Evolutionary conservation across 2,113 vertebrate genomes (phyloP), one percentile per base, ranked within the genome.

Genomic region (Meles meles): DNA sequence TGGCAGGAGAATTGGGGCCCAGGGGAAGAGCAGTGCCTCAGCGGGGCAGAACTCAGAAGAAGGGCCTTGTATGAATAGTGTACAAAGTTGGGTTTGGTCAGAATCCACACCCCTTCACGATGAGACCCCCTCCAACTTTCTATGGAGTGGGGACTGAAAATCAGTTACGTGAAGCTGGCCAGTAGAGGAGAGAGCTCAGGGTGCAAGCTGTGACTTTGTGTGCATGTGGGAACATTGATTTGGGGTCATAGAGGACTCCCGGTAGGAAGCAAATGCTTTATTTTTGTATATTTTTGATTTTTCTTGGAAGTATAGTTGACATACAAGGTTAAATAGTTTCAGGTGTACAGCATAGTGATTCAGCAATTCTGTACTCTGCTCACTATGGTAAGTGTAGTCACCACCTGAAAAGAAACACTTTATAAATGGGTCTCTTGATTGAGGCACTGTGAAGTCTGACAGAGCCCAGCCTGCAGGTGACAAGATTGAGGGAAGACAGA

Each of bases 161-260:
- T n/a, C 69, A 59, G 14, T 49, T 27, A 65, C 59, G 13, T 34
- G 47, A 69, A 27, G 25, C 9, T 37, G 65, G 29, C 34, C 31
- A 1, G 0, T 8, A 39, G 12, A 0, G 13, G 65, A 59, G 39
- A 23, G 49, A 37, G 29, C 17, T 80, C 72, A 20, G 65, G 21
- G 29, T 6, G 15, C 55, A 52, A 72, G 25, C 14, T 14, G 7
- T 2, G 25, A 25, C 23, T 86, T 87, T 65, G 25, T 72, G 9
- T 39, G 65, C 7, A 12, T 20, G 14, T 18, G 9, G 12, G 10
- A 55, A 61, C 42, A 37, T 57, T 7, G 0, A 4, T 44, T n/a
- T 49, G 20, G 74, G 11, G 21, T 76, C 23, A 17, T 47, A 37
- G 21, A 63, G 7, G 44, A 59, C n/a, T 82, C 13, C 23, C 17